Conservation (phyloP, 2,888 invertebrate genomes). For the Callyntrura sp. region DNA sequence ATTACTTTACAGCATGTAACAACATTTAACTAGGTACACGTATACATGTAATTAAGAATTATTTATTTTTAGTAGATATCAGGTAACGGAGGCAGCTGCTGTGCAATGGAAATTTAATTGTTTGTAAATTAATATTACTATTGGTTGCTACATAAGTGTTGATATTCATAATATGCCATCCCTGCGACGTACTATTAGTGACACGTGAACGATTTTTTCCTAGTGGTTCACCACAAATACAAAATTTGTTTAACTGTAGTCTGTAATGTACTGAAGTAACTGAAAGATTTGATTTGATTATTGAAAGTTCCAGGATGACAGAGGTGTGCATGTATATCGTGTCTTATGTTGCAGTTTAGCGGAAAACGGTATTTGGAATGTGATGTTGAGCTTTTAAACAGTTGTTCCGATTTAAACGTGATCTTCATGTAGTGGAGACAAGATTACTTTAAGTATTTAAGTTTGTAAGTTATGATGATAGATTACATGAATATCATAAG, state of each 20-base stretch:
- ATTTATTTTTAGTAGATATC: constrained; percentile 24
- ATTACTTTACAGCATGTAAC: neutral
- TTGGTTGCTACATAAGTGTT: neutral
- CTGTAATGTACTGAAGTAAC: neutral
- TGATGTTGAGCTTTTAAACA: constrained; percentile 79
- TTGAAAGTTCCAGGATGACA: neutral
- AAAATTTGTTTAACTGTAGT: neutral
- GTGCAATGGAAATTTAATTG: neutral
- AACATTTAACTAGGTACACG: constrained; percentile 7
- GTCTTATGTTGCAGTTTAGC: constrained; percentile 33
- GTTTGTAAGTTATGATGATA: constrained; percentile 7
- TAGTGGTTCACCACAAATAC: too few species aligned
- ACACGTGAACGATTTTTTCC: too few species aligned
- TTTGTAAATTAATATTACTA: constrained; percentile 18
- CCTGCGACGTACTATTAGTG: too few species aligned
- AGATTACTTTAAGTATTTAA: constrained; percentile 50
- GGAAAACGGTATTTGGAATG: constrained; percentile 77
- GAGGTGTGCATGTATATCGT: constrained; percentile 34
- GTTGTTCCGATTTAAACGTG: constrained; percentile 77
- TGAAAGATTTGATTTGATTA: neutral
- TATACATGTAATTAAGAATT: constrained; percentile 6
- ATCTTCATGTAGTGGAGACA: constrained; percentile 67
- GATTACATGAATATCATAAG: neutral
- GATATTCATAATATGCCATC: neutral
- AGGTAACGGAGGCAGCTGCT: constrained; percentile 44